These are phyloP conservation scores for Orthosia gracilis DNA, from an alignment of 2,888 invertebrate genomes.

Conservation along the genomic window DNA sequence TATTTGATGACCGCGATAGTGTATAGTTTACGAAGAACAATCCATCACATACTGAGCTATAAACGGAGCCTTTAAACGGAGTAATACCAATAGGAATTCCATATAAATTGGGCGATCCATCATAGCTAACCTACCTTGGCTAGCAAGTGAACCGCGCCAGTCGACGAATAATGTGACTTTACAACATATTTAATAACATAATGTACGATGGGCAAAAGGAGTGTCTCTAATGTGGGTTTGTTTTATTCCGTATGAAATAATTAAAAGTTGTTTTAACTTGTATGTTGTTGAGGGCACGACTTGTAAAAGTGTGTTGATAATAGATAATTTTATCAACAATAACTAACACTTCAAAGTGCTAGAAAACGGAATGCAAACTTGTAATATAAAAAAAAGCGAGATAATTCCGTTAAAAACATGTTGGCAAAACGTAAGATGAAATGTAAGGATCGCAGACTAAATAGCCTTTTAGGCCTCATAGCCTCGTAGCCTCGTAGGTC, in stretches of 20 bases:
- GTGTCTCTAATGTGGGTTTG: too few species aligned
- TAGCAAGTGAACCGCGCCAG: slow-evolving; percentile 50
- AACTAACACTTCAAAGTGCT: not conserved
- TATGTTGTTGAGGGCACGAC: not conserved
- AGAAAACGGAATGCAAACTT: not conserved
- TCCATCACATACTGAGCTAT: slow-evolving; percentile 76
- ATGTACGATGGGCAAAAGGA: too few species aligned
- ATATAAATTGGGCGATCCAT: slow-evolving; percentile 69
- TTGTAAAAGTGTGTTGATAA: too few species aligned
- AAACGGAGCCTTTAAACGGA: slow-evolving; percentile 72
- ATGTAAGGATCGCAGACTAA: not conserved
- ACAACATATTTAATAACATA: slow-evolving; percentile 15
- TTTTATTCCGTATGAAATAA: not conserved
- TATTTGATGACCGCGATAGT: slow-evolving; percentile 28
- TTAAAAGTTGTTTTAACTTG: not conserved
- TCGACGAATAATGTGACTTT: slow-evolving; percentile 32
- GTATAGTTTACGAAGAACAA: slow-evolving; percentile 61
- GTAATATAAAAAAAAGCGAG: not conserved
- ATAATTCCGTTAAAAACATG: not conserved
- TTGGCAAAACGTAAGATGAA: not conserved
- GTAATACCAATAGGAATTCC: slow-evolving; percentile 69
- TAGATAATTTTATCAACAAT: too few species aligned
- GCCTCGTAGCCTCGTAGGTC: not conserved
- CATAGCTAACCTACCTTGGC: slow-evolving; percentile 50
- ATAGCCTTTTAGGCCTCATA: not conserved